Base-by-base conservation (phyloP, 2,113 vertebrate genomes). In the Callospermophilus lateralis region DNA sequence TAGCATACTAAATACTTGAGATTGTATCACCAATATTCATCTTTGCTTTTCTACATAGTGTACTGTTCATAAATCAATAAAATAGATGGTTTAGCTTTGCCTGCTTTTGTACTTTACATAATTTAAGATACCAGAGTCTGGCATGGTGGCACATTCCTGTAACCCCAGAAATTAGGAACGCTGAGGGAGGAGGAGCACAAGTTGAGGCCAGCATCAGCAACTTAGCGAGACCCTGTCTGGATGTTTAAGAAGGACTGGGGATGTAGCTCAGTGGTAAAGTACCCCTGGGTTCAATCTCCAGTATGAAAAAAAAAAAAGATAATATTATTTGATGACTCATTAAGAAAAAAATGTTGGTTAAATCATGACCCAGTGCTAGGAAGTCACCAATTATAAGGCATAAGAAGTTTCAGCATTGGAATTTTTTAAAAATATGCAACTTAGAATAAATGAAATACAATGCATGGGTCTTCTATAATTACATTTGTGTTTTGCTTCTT, bases 1-100 rank as follows among this genome's bases (percentile, higher is more conserved):
- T 63, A 85, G 51, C 48, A 79, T 73, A 65, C 94, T 92, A 84
- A 95, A 58, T 55, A 85, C 73, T 85, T 77, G 39, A 78, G 42
- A 90, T 63, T 85, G 3, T 89, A 58, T 81, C 70, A 90, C 8
- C 51, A 83, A 53, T 77, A 87, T 8, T 65, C 77, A 77, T 70
- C n/a, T 37, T 61, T 76, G 39, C 48, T 85, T 93, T 95, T 68
- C 86, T 74, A 72, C 45, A 53, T 16, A 37, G 11, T 79, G 39
- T 63, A 91, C 22, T 7, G 17, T 51, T 91, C 48, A 81, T 24
- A 9, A 37, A 65, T 65, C n/a, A 73, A 63, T 89, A 84, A 65
- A 20, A 15, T 48, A 84, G 11, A 73, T 79, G 72, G 65, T 67
- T 94, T 79, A 79, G 26, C 26, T 79, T 92, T 70, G n/a, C 20